These are phyloP conservation scores for Enteromius trimaculatus DNA, from an alignment of 2,797 vertebrate species.

Conservation along the genomic window DNA sequence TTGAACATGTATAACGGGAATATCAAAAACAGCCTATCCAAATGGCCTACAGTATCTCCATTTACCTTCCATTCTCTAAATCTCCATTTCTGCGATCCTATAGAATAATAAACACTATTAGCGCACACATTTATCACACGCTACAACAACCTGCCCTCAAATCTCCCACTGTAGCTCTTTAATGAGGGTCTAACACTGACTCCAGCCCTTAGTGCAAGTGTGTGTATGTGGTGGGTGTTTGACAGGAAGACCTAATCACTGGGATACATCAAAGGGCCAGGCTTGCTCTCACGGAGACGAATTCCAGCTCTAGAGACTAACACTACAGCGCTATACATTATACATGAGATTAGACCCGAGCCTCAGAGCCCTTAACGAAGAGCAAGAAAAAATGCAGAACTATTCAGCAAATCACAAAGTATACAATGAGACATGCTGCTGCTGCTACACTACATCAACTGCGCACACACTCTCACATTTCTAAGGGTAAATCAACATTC, in stretches of 20 bases:
- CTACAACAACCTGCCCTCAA: slow-evolving; percentile 25
- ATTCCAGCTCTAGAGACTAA: slow-evolving; percentile 47
- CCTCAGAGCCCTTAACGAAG: slow-evolving; percentile 59
- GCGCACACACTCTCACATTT: slow-evolving; percentile 16
- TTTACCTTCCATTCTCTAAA: background rate
- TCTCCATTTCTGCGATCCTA: background rate
- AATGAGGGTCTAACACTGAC: slow-evolving; percentile 53
- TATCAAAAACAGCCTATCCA: background rate
- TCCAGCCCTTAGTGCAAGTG: background rate
- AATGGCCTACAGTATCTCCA: background rate
- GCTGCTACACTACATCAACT: slow-evolving; percentile 23
- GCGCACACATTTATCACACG: slow-evolving; percentile 22
- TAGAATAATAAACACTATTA: slow-evolving; percentile 14
- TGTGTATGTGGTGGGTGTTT: slow-evolving; percentile 36
- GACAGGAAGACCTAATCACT: slow-evolving; percentile 77
- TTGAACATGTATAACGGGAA: background rate
- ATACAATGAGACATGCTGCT: slow-evolving; percentile 21
- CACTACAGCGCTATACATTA: slow-evolving; percentile 57
- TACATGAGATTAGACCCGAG: slow-evolving; percentile 56
- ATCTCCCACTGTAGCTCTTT: slow-evolving; percentile 45
- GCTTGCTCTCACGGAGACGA: slow-evolving; percentile 59
- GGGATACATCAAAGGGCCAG: slow-evolving; percentile 76
- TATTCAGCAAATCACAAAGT: slow-evolving; percentile 29
- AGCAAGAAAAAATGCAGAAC: slow-evolving; percentile 52
- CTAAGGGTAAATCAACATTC: slow-evolving; percentile 35